phyloP scores from a whole-genome alignment of 1,140 invertebrate species.

The Lethrus apterus region DNA sequence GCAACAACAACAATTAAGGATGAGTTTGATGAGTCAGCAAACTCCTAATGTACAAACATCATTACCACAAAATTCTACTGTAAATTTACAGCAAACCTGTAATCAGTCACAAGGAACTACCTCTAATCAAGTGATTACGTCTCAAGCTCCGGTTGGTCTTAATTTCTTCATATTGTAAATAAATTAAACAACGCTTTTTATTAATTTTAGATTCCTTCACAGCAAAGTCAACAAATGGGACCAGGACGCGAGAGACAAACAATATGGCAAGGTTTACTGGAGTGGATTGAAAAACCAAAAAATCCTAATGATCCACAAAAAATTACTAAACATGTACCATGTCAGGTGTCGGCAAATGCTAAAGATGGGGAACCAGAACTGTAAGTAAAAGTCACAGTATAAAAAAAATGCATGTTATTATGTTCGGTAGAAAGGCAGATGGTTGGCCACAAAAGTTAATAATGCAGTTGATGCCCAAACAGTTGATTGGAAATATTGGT shows the following conservation, averaged over 20 bases:
- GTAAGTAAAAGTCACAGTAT: slow-evolving; percentile 46
- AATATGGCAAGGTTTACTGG: slow-evolving; percentile 81
- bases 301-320: slow-evolving; percentile 64
- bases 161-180: too few relatives aligned
- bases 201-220: slow-evolving; percentile 4
- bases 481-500: slow-evolving; percentile 80
- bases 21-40: slow-evolving; percentile 23
- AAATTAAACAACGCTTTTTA: too few relatives aligned
- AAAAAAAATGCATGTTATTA: background rate
- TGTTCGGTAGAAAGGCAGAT: slow-evolving; percentile 65
- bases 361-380: slow-evolving; percentile 81
- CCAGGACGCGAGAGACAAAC: slow-evolving; percentile 52
- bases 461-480: slow-evolving; percentile 90
- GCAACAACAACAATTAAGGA: slow-evolving; percentile 18
- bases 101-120: slow-evolving; percentile 17
- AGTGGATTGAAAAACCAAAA: slow-evolving; percentile 86
- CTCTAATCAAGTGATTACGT: slow-evolving; percentile 18
- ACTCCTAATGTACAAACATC: slow-evolving; percentile 21
- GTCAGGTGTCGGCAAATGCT: slow-evolving; percentile 65
- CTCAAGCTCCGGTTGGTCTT: slow-evolving; percentile 17
- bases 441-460: slow-evolving; percentile 87
- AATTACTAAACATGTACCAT: slow-evolving; percentile 73
- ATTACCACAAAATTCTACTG: slow-evolving; percentile 19
- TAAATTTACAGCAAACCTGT: slow-evolving; percentile 13
- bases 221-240: slow-evolving; percentile 15